phyloP scores from a whole-genome alignment of 2,113 vertebrate species.

The Montifringilla adamsi region DNA sequence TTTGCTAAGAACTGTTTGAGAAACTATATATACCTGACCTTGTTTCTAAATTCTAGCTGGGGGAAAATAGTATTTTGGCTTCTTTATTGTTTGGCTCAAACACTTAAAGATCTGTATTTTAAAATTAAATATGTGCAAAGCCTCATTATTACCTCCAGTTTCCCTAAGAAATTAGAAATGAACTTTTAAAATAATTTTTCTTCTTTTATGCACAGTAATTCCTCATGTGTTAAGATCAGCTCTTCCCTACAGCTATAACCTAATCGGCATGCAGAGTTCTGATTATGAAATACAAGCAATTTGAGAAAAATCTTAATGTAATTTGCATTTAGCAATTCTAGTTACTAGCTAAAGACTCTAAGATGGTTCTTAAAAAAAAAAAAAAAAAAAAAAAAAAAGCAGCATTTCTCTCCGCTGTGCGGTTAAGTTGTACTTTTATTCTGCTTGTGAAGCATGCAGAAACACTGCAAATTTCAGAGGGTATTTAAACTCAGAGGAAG shows the following conservation, averaged over 20 bases:
- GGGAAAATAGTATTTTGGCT: background rate
- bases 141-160: background rate
- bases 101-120: background rate
- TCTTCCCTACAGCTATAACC: constrained; percentile 27
- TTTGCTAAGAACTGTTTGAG: background rate
- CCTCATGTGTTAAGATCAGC: constrained; percentile 31
- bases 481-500: background rate
- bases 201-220: constrained; percentile 4
- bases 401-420: background rate
- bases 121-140: background rate
- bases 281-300: constrained; percentile 38
- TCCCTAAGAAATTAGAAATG: constrained; percentile 23
- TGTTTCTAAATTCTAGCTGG: constrained; percentile 5
- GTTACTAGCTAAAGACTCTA: constrained; percentile 23
- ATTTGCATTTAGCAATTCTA: constrained; percentile 18
- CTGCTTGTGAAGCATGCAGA: background rate
- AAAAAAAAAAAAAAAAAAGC: background rate
- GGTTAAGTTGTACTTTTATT: background rate
- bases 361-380: background rate
- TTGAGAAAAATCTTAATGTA: constrained; percentile 28
- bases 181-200: constrained; percentile 47
- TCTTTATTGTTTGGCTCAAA: background rate
- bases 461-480: background rate
- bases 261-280: constrained; percentile 32
- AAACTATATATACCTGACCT: background rate